Percentiles rank a stretch among this genome's conserved stretches.
phyloP scores from a whole-genome alignment of 2,797 vertebrate genomes.

The Lagorchestes hirsutus region DNA sequence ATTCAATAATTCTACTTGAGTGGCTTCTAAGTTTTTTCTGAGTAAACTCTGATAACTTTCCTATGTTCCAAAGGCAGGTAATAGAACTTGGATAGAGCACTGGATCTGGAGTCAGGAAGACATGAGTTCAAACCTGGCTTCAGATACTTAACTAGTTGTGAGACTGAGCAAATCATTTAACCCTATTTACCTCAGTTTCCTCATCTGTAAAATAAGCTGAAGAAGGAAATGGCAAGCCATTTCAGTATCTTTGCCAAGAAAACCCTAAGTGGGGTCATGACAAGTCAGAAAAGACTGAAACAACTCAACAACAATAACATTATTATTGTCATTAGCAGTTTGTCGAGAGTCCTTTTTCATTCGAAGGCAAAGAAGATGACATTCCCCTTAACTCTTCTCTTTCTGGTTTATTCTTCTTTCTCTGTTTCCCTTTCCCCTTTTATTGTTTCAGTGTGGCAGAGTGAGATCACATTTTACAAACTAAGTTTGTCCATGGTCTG shows the following conservation, averaged over 20 bases:
- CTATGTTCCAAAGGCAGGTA: background rate
- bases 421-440: background rate
- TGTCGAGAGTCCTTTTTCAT: background rate
- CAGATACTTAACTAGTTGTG: background rate
- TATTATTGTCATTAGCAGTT: background rate
- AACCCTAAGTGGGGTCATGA: background rate
- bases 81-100: background rate
- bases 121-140: background rate
- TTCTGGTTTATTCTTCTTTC: background rate
- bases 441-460: constrained; percentile 6
- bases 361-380: constrained; percentile 33
- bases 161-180: background rate
- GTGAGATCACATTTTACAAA: background rate
- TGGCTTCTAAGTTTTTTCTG: background rate
- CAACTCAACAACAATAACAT: background rate
- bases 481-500: constrained; percentile 1
- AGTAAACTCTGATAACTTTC: background rate
- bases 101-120: background rate
- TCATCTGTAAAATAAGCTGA: background rate
- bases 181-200: background rate
- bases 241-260: background rate
- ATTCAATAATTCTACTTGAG: background rate
- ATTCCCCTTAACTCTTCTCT: background rate
- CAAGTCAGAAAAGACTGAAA: background rate
- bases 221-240: background rate